Percentiles rank a stretch among this genome's conserved stretches.
Evolutionary conservation across 2,797 vertebrate genomes (phyloP).

Genomic region (Danio jaintianensis): DNA sequence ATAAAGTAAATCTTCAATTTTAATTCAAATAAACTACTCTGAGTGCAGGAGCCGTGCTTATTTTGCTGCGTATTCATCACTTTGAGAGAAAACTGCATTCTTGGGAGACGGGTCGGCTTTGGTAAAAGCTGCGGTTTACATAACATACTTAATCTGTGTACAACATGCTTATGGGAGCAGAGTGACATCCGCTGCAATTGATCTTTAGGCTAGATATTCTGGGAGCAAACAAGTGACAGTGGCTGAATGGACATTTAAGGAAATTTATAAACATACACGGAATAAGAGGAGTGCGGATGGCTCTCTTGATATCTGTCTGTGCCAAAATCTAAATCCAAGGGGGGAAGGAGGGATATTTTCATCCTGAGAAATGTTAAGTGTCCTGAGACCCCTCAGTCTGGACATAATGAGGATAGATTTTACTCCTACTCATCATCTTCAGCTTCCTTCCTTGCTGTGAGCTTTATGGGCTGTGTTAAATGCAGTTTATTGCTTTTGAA

Average conservation of each 20-base stretch:
- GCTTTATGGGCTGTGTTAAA: neutral
- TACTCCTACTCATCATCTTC: neutral
- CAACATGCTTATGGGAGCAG: conserved; percentile 40
- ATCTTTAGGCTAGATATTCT: conserved; percentile 46
- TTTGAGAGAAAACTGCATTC: neutral
- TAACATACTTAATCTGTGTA: conserved; percentile 42
- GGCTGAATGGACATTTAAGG: conserved; percentile 54
- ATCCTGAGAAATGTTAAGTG: conserved; percentile 56
- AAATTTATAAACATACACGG: conserved; percentile 55
- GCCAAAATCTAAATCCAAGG: conserved; percentile 54
- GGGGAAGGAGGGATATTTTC: conserved; percentile 52
- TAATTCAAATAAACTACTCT: conserved; percentile 12
- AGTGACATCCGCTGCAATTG: conserved; percentile 46
- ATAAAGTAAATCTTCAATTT: neutral
- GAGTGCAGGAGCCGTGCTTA: neutral
- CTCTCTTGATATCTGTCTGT: conserved; percentile 57
- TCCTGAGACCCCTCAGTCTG: conserved; percentile 21
- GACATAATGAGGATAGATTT: conserved; percentile 16
- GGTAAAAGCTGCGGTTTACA: conserved; percentile 19
- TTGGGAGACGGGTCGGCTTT: conserved; percentile 4
- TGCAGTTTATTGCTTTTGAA: neutral
- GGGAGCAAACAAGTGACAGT: conserved; percentile 50
- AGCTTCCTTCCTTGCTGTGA: neutral
- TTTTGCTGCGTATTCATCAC: conserved; percentile 31
- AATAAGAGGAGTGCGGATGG: conserved; percentile 47